Conservation (phyloP, 2,113 vertebrate genomes). For the Sinocyclocheilus rhinocerous region DNA sequence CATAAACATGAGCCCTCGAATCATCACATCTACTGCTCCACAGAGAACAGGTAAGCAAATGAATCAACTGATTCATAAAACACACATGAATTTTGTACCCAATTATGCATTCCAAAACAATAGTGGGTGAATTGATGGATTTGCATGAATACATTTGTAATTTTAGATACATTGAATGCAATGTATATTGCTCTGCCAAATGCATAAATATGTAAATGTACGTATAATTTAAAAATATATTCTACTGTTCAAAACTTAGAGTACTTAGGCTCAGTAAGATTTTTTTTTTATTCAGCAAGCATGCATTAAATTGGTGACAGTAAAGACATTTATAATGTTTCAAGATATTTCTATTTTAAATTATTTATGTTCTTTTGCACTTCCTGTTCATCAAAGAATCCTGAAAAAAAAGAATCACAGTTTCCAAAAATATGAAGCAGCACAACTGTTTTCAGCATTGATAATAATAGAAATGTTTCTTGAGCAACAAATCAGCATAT, state of each 20-base stretch:
- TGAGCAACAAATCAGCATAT: neutral
- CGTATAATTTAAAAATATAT: no score
- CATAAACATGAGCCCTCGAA: slow-evolving; percentile 67
- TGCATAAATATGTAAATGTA: neutral
- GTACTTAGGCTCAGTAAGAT: no score
- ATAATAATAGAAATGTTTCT: neutral
- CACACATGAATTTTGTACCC: neutral
- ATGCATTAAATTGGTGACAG: no score
- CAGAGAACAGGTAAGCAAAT: slow-evolving; percentile 81
- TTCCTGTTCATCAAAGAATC: no score
- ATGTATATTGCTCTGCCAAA: neutral
- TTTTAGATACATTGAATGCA: neutral
- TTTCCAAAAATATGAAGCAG: no score
- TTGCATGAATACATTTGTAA: neutral
- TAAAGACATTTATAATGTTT: no score
- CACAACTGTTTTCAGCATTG: neutral
- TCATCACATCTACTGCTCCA: slow-evolving; percentile 73
- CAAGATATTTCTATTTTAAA: no score
- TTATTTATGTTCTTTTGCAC: no score
- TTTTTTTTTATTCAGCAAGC: no score
- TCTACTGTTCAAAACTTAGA: no score
- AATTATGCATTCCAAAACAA: neutral
- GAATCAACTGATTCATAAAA: neutral
- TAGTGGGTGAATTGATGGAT: neutral
- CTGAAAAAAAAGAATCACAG: no score